Percentiles rank a stretch among this genome's conserved stretches.
These are phyloP conservation scores for Temnopleurus reevesii DNA, from an alignment of 53 echinoderm and acorn worm species.

Conservation along the genomic window DNA sequence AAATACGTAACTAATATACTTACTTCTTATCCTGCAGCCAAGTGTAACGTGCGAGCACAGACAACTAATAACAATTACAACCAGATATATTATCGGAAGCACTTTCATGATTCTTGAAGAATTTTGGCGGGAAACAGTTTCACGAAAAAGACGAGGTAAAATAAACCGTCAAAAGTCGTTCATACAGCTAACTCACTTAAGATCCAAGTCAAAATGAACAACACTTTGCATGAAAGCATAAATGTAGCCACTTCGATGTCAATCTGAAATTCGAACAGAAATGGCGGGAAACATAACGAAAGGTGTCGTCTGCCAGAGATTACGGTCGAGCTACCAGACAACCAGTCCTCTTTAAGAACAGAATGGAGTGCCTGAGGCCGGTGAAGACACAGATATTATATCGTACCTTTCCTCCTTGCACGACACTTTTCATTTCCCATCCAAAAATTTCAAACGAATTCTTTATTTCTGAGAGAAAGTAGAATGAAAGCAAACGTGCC, in stretches of 20 bases:
- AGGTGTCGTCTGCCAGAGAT: slow-evolving; percentile 7
- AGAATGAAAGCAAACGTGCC: neutral
- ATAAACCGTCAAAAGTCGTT: neutral
- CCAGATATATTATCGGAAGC: slow-evolving; percentile 14
- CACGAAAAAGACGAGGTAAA: neutral
- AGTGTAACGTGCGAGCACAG: neutral
- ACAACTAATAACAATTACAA: slow-evolving; percentile 4
- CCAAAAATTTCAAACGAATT: neutral
- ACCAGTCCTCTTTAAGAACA: neutral
- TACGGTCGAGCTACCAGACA: neutral
- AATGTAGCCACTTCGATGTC: neutral
- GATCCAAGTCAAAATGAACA: neutral
- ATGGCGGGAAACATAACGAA: slow-evolving; percentile 28
- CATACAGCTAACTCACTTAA: neutral
- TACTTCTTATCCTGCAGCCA: slow-evolving; percentile 25
- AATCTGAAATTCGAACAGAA: slow-evolving; percentile 2
- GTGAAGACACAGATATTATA: neutral
- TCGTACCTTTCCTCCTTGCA: neutral
- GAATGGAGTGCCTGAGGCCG: neutral
- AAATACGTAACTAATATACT: neutral
- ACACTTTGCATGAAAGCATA: neutral
- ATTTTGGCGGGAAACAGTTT: neutral
- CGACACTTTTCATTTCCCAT: slow-evolving; percentile 6
- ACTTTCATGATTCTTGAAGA: slow-evolving; percentile 22
- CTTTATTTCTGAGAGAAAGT: neutral